Conservation (phyloP, 2,888 invertebrate genomes). For the Tanypteryx hageni region DNA sequence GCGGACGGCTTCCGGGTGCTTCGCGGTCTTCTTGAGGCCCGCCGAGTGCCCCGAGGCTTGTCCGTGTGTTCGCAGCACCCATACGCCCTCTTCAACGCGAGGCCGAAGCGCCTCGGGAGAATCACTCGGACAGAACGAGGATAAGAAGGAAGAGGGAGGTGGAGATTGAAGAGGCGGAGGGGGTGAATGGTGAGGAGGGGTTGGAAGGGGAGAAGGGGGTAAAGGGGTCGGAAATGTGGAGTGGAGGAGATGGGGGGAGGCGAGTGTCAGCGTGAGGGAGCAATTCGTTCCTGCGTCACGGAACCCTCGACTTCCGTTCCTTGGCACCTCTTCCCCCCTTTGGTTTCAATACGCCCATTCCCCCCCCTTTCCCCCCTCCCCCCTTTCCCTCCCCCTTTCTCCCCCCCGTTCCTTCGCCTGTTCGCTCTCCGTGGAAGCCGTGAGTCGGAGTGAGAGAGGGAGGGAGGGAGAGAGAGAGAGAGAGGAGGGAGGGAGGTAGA, state of each 20-base stretch:
- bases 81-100: not conserved
- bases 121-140: not conserved
- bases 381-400: too few relatives aligned
- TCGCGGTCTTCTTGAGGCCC: not conserved
- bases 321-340: not conserved
- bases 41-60: not conserved
- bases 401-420: too few relatives aligned
- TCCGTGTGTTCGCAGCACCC: not conserved
- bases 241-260: not conserved
- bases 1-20: constrained; percentile 47
- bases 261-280: not conserved
- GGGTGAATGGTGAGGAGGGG: not conserved
- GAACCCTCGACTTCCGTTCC: constrained; percentile 6
- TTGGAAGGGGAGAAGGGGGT: not conserved
- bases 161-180: not conserved
- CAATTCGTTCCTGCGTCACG: constrained; percentile 24
- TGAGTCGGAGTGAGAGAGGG: too few relatives aligned
- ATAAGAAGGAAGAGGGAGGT: not conserved
- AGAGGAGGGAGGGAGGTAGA: too few relatives aligned
- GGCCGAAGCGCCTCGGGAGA: constrained; percentile 7
- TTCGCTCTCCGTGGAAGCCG: too few relatives aligned
- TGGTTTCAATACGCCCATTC: too few relatives aligned
- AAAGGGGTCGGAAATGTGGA: not conserved
- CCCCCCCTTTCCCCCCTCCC: too few relatives aligned
- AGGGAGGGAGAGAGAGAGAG: too few relatives aligned